Evolutionary conservation across 2,888 invertebrate species (phyloP).

Genomic region (Torymus auratus): DNA sequence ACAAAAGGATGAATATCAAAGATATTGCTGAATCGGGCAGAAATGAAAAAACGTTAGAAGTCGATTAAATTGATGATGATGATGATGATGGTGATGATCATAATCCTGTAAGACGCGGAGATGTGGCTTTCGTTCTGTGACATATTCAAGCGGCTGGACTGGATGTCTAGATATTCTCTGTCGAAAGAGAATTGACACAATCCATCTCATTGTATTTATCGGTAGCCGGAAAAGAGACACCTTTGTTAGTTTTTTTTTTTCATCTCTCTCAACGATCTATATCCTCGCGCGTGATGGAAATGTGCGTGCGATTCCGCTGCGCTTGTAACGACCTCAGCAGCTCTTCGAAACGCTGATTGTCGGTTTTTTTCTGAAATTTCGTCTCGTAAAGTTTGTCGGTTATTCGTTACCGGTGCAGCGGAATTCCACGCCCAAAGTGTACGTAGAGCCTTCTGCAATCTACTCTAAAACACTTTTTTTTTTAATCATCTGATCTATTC

Average conservation of each 20-base stretch:
- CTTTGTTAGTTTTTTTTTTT: not conserved
- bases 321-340: too few species aligned
- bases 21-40: not conserved
- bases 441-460: conserved; percentile 11
- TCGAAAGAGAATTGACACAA: conserved; percentile 83
- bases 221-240: conserved; percentile 9
- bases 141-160: conserved; percentile 66
- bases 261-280: conserved; percentile 11
- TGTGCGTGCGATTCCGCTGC: not conserved
- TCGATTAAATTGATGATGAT: too few species aligned
- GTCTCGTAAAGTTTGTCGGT: too few species aligned
- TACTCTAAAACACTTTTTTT: conserved; percentile 35
- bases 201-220: conserved; percentile 68
- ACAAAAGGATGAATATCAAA: not conserved
- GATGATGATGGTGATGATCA: too few species aligned
- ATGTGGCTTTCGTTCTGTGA: too few species aligned
- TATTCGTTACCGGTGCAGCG: too few species aligned
- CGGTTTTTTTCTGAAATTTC: too few species aligned
- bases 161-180: conserved; percentile 82
- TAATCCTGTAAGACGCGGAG: too few species aligned
- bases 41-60: not conserved
- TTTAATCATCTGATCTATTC: conserved; percentile 53
- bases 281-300: not conserved
- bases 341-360: too few species aligned
- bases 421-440: not conserved